A percentile compares a stretch with the other conserved stretches of the same genome.
These are phyloP conservation scores for Phycodurus eques DNA, from an alignment of 2,113 vertebrate genomes.

Conservation along the genomic window DNA sequence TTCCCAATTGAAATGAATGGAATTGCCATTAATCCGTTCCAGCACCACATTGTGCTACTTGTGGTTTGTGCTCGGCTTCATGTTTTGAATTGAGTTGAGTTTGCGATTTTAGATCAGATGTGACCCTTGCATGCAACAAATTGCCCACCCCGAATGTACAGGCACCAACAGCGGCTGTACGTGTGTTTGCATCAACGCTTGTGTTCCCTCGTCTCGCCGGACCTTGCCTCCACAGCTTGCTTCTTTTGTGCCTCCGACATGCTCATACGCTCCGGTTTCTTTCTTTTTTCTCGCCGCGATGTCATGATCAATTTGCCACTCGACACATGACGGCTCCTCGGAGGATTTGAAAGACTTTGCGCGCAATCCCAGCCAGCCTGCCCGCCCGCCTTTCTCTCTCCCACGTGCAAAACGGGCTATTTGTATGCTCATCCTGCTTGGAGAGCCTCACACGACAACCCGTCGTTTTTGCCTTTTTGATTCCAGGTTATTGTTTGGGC, in stretches of 20 bases:
- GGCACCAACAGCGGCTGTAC: not conserved
- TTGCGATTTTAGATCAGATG: not conserved
- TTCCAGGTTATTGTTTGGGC: constrained; percentile 54
- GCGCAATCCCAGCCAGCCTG: constrained; percentile 61
- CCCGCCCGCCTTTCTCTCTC: constrained; percentile 5
- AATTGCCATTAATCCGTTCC: too few relatives aligned
- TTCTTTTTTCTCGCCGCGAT: constrained; percentile 53
- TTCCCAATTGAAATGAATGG: too few relatives aligned
- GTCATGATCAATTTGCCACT: constrained; percentile 75
- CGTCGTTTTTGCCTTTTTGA: constrained; percentile 43
- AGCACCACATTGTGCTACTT: too few relatives aligned
- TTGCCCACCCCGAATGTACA: too few relatives aligned
- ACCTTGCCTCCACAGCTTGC: constrained; percentile 44
- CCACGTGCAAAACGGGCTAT: constrained; percentile 57
- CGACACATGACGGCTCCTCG: constrained; percentile 69
- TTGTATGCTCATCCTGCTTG: constrained; percentile 63
- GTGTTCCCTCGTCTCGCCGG: constrained; percentile 57
- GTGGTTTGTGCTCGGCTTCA: too few relatives aligned
- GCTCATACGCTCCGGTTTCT: constrained; percentile 56
- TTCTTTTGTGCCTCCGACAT: constrained; percentile 64
- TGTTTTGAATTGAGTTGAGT: too few relatives aligned
- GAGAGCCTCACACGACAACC: constrained; percentile 50
- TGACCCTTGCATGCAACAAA: not conserved
- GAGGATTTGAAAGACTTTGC: constrained; percentile 70
- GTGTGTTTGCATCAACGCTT: constrained; percentile 10